Conservation (phyloP, 2,797 vertebrate species). For the Sebastes umbrosus region DNA sequence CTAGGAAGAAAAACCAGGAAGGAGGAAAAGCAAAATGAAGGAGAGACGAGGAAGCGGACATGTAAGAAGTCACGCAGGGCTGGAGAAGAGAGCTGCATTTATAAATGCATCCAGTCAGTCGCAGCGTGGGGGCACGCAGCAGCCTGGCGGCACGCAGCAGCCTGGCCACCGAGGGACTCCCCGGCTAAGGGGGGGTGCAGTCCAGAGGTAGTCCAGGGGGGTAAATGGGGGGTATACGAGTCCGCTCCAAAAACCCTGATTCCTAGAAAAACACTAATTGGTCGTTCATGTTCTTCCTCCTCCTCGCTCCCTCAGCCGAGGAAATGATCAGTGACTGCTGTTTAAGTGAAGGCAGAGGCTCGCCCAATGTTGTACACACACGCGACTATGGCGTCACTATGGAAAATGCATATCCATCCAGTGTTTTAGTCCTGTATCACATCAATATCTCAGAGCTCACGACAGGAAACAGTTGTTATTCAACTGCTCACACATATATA, state of each 20-base stretch:
- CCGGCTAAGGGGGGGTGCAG: conserved; percentile 8
- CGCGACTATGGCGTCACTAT: conserved; percentile 2
- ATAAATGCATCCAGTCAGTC: conserved; percentile 36
- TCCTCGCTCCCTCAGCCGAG: conserved; percentile 37
- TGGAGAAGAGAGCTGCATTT: conserved; percentile 50
- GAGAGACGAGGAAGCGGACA: conserved; percentile 6
- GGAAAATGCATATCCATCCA: conserved; percentile 32
- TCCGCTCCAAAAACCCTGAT: conserved; percentile 37
- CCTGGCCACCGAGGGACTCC: conserved; percentile 30
- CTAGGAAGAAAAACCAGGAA: conserved; percentile 1
- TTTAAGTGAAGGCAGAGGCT: conserved; percentile 46
- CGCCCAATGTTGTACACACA: conserved; percentile 3
- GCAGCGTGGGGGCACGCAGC: conserved; percentile 29
- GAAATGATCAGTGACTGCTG: conserved; percentile 68
- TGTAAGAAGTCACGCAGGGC: conserved; percentile 23
- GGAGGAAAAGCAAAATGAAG: neutral
- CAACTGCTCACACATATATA: neutral
- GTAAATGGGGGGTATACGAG: conserved; percentile 17
- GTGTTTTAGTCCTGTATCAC: neutral
- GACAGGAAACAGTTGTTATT: neutral
- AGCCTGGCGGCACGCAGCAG: conserved; percentile 24
- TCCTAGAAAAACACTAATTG: conserved; percentile 63
- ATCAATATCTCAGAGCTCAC: neutral
- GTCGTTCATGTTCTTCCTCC: conserved; percentile 45
- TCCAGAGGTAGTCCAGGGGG: conserved; percentile 31